Base-by-base conservation (phyloP, 2,888 invertebrate species). In the Fragum sueziense region DNA sequence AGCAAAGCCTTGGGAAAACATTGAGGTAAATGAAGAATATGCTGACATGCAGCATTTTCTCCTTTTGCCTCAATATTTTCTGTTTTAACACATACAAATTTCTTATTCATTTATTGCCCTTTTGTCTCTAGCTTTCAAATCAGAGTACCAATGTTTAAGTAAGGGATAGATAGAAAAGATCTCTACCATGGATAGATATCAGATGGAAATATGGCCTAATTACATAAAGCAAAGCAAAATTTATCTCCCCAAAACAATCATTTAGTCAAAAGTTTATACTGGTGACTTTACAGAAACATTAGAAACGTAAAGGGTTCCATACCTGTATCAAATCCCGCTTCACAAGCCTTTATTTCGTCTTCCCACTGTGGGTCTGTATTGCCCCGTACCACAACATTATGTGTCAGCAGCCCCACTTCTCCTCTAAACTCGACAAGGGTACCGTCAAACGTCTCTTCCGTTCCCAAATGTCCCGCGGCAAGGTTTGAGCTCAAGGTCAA, bases 311-410 rank as follows among this genome's bases (percentile, higher is more conserved):
- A n/a, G n/a, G n/a, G 41, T 7, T 25, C 20, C 29, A 74, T 69
- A 91, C 92, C 91, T 70, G 91, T 88, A 73, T 92, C 82, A 82
- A 92, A 92, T 1, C 92, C 92, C 22, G 76, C 88, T 4, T 87
- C 86, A 84, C 92, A 93, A 0, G 91, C 91, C 51, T 87, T 83
- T 34, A 92, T 92, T 33, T 80, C 77, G 1, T 88, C 88, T 33
- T 86, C 76, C 90, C 91, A 93, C n/a, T 88, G 84, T 14, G 74
- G 72, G 41, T 91, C 84, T 27, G 82, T 80, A 34, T 86, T 85
- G n/a, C 92, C 93, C 41, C 89, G 74, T 27, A 92, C 88, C 31
- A 88, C 82, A 6, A 93, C 88, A 80, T 92, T 92, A 57, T 88
- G 88, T 0, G 90, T 90, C 22, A 93, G 77, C 31, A 91, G 78